Base-by-base conservation (phyloP, 2,888 invertebrate species). In the Aphidius colemani region DNA sequence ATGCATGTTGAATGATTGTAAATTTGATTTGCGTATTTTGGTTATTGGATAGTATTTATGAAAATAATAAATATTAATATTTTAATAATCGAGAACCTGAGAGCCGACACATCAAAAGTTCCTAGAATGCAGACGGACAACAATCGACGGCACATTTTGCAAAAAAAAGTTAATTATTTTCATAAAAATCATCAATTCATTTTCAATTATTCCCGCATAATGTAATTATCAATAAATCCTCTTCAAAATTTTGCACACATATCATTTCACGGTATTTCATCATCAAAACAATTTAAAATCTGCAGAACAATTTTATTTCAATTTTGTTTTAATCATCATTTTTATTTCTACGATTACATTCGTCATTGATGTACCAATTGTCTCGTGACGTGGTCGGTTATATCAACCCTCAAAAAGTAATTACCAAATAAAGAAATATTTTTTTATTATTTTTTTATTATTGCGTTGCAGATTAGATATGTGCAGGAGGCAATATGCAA, bases 401-500 rank as follows among this genome's bases (percentile, higher is more conserved):
- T 51, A 56, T 63, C 44, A 11, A 13, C 56, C 46, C 41, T 41
- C 39, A 64, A 55, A 7, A 49, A 53, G 61, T 61, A 55, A 48
- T 57, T 59, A 51, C 66, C 76, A 78, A 81, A 80, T 80, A 80
- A 73, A 72, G 67, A 64, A 79, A 80, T 84, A 84, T 83, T 30
- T 30, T 30, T 30, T 30, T 30, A 18, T 30, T 3, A 30, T 30
- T 30, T 30, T 30, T 84, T 83, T 84, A 81, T 87, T 88, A 85
- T 85, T 86, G 83, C 86, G 82, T 93, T 93, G 85, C 94, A 95
- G 95, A 93, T 93, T 96, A 90, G 96, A 96, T 92, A 96, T 96
- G 95, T 96, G 96, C 92, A 92, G 96, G 87, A 90, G 95, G 88
- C 91, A 94, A 87, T 92, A 90, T 88, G 91, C 93, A 84, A 92